Evolutionary conservation across 2,797 vertebrate species (phyloP).

Genomic region (Helicolenus hilgendorfi): DNA sequence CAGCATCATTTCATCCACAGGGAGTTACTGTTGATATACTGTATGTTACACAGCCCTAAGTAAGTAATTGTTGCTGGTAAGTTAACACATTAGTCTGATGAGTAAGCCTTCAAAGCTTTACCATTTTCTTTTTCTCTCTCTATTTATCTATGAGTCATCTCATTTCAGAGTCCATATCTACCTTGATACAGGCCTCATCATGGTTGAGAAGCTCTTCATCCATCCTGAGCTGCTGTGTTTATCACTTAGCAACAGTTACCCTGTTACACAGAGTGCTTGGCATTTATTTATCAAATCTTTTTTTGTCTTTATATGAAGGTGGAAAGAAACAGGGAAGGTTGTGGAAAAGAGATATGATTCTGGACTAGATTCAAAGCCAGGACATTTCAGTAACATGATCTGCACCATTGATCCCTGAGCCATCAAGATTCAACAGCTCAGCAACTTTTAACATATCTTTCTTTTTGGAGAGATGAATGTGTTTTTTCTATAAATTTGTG

Average conservation of each 20-base stretch:
- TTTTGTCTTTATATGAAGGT: background rate
- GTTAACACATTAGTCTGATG: background rate
- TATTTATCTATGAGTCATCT: slow-evolving; percentile 30
- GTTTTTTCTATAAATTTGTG: background rate
- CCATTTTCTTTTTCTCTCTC: background rate
- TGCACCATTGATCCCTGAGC: background rate
- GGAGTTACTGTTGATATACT: background rate
- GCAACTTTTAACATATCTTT: background rate
- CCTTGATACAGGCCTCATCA: slow-evolving; percentile 1
- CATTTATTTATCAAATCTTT: background rate
- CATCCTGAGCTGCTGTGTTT: slow-evolving; percentile 28
- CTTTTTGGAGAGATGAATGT: background rate
- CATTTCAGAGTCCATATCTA: slow-evolving; percentile 6
- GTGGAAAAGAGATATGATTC: background rate
- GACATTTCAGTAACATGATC: background rate
- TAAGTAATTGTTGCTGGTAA: background rate
- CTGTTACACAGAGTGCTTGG: background rate
- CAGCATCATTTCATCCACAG: background rate
- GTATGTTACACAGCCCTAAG: background rate
- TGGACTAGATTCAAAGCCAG: background rate
- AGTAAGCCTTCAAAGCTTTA: slow-evolving; percentile 10
- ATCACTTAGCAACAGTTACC: slow-evolving; percentile 71
- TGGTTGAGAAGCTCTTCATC: slow-evolving; percentile 32
- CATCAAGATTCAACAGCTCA: background rate
- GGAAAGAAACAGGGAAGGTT: background rate